These are phyloP conservation scores for Dorcus parallelipipedus DNA, from an alignment of 2,888 invertebrate species.

Conservation along the genomic window DNA sequence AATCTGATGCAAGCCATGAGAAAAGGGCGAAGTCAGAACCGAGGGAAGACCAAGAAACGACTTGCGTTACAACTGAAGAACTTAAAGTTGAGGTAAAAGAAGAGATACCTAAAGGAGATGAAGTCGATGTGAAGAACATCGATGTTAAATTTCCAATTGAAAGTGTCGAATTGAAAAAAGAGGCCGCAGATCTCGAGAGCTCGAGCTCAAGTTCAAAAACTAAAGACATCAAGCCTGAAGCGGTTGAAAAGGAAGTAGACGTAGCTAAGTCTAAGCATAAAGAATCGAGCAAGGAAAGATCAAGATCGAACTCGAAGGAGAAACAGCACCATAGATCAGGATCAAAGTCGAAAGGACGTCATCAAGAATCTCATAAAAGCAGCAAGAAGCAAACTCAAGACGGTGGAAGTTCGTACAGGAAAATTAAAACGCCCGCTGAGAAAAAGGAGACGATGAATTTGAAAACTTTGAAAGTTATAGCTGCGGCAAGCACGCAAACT, in stretches of 20 bases:
- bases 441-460: slow-evolving; percentile 7
- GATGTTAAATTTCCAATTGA: no score
- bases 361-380: no score
- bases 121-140: no score
- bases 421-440: slow-evolving; percentile 13
- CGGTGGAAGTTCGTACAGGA: neutral
- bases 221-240: neutral
- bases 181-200: no score
- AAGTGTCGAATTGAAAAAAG: no score
- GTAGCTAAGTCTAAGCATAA: neutral
- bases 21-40: neutral
- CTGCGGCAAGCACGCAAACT: neutral
- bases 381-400: no score
- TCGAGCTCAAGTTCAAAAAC: neutral
- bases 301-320: neutral
- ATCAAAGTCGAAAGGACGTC: neutral
- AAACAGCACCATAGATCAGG: neutral
- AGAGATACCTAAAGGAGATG: no score
- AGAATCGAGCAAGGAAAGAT: neutral
- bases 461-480: neutral
- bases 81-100: neutral
- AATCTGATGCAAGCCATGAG: neutral
- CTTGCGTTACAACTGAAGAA: neutral
- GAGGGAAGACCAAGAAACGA: neutral
- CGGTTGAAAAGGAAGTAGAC: no score